These are phyloP conservation scores for Muraenolepis orangiensis DNA, from an alignment of 2,797 vertebrate species.

Conservation along the genomic window DNA sequence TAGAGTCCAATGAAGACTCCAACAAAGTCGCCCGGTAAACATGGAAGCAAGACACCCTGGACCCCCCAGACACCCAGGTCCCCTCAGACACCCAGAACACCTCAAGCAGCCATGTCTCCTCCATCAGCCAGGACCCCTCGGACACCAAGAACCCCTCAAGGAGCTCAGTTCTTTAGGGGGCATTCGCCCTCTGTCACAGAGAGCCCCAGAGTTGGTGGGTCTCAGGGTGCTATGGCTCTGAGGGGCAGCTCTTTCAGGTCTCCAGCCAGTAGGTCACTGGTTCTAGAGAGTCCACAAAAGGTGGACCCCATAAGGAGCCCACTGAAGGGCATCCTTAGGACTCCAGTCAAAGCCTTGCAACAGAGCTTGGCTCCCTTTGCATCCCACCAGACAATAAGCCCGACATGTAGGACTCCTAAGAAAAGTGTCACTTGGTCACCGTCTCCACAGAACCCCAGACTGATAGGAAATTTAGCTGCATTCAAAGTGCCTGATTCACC, in stretches of 20 bases:
- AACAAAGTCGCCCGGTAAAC: conserved; percentile 63
- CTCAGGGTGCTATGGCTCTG: conserved; percentile 31
- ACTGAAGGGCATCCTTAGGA: conserved; percentile 71
- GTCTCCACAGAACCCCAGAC: conserved; percentile 50
- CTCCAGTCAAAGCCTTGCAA: conserved; percentile 57
- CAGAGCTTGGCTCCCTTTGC: conserved; percentile 26
- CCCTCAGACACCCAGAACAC: conserved; percentile 40
- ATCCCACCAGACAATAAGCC: conserved; percentile 44
- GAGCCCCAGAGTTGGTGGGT: conserved; percentile 41
- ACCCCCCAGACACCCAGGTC: conserved; percentile 27
- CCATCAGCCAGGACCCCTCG: neutral
- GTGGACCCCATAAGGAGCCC: conserved; percentile 46
- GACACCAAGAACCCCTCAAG: conserved; percentile 39
- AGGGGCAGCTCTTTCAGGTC: conserved; percentile 63
- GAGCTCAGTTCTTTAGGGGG: conserved; percentile 32
- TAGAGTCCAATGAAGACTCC: conserved; percentile 75
- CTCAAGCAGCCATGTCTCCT: neutral
- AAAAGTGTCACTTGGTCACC: conserved; percentile 75
- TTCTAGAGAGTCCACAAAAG: conserved; percentile 54
- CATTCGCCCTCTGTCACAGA: conserved; percentile 27
- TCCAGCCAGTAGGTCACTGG: conserved; percentile 43
- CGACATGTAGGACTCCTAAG: conserved; percentile 53
- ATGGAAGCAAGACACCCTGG: conserved; percentile 36
- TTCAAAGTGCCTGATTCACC: conserved; percentile 70
- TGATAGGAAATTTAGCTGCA: conserved; percentile 14